Evolutionary conservation across 2,113 vertebrate species (phyloP).

Genomic region (Pongo abelii): DNA sequence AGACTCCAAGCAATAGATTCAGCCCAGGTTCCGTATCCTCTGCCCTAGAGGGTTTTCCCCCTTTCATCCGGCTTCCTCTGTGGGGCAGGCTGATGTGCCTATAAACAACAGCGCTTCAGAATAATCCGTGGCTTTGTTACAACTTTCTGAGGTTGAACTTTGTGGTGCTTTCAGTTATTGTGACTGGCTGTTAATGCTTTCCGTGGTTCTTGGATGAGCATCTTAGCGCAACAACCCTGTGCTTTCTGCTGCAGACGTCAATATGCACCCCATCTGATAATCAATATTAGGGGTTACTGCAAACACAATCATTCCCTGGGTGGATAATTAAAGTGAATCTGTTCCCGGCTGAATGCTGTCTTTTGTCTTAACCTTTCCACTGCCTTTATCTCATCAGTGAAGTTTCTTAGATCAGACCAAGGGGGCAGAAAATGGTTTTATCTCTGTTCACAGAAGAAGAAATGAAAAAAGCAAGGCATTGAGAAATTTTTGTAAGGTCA

Average conservation of each 20-base stretch:
- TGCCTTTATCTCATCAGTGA: conserved; percentile 47
- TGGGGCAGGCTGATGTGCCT: background rate
- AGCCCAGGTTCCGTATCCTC: accelerated
- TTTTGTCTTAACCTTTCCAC: conserved; percentile 48
- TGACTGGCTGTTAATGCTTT: background rate
- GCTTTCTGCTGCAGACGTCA: background rate
- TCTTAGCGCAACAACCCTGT: background rate
- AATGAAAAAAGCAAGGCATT: background rate
- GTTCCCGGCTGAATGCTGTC: background rate
- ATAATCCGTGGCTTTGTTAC: conserved; percentile 6
- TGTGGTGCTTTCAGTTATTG: background rate
- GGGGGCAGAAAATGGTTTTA: conserved; percentile 19
- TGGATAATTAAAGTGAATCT: conserved; percentile 56
- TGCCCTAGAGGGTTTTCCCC: background rate
- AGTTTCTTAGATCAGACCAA: conserved; percentile 48
- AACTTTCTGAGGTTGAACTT: background rate
- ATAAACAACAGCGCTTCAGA: background rate
- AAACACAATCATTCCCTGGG: conserved; percentile 40
- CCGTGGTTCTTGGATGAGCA: background rate
- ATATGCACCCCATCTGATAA: background rate
- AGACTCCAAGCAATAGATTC: background rate
- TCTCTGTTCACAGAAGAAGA: conserved; percentile 43
- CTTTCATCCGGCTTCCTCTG: background rate
- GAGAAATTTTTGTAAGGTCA: conserved; percentile 31
- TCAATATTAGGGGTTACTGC: background rate